These are phyloP conservation scores for Argentina silus DNA, from an alignment of 2,797 vertebrate genomes.

Conservation along the genomic window DNA sequence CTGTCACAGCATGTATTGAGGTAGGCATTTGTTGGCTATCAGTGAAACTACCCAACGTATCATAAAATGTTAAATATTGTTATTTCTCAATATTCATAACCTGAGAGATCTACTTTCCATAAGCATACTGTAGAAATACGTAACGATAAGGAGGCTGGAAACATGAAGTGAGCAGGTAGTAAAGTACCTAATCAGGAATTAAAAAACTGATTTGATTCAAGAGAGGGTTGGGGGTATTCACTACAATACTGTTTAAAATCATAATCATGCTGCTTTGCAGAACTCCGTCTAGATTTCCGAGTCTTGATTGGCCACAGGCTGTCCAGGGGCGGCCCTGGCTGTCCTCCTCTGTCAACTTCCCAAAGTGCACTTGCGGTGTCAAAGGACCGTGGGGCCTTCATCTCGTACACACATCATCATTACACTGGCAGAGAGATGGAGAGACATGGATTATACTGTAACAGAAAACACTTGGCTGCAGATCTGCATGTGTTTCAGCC, in stretches of 20 bases:
- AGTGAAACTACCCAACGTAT: too few species aligned
- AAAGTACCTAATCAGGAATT: not conserved
- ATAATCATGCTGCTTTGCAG: not conserved
- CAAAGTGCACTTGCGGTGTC: not conserved
- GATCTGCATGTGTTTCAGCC: too few species aligned
- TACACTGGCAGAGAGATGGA: conserved; percentile 6
- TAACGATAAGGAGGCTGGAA: not conserved
- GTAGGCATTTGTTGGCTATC: not conserved
- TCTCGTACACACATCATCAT: conserved; percentile 12
- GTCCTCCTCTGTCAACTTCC: not conserved
- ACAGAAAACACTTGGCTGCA: too few species aligned
- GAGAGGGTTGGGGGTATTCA: not conserved
- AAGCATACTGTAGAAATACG: too few species aligned
- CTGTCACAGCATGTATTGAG: not conserved
- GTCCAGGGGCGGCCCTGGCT: not conserved
- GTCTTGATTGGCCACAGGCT: not conserved
- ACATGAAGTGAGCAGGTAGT: not conserved
- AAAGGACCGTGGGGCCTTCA: not conserved
- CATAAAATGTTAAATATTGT: too few species aligned
- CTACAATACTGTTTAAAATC: not conserved
- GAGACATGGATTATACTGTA: not conserved
- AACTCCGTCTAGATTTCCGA: not conserved
- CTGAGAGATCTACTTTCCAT: too few species aligned
- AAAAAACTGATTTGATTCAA: not conserved
- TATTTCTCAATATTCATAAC: too few species aligned